A percentile compares a stretch with the other conserved stretches of the same genome.
Conservation (phyloP, 2,888 invertebrate genomes). For the Corbicula japonica region DNA sequence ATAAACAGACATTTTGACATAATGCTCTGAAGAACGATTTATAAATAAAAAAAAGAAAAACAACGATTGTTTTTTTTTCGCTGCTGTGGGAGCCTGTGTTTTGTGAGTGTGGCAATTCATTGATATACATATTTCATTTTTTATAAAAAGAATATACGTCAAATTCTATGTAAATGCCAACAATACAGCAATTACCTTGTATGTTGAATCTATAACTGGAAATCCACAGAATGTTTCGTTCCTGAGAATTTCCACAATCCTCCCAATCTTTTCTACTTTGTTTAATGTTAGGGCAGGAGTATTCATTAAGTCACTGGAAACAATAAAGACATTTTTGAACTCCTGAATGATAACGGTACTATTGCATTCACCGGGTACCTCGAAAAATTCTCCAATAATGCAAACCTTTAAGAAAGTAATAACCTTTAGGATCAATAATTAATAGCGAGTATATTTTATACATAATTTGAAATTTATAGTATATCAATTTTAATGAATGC, state of each 20-base stretch:
- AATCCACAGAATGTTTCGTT: slow-evolving; percentile 96
- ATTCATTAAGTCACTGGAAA: slow-evolving; percentile 92
- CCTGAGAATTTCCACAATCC: slow-evolving; percentile 93
- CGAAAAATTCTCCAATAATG: not conserved
- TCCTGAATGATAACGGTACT: not conserved
- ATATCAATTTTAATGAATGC: too few species aligned
- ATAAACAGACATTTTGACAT: not conserved
- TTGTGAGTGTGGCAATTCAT: too few species aligned
- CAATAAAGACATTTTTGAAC: not conserved
- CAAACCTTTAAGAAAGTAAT: not conserved
- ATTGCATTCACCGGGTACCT: not conserved
- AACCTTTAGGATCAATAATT: not conserved
- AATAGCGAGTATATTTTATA: too few species aligned
- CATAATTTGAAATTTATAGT: too few species aligned
- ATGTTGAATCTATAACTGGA: slow-evolving; percentile 89
- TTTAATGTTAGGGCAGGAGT: slow-evolving; percentile 95
- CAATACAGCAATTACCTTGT: slow-evolving; percentile 55
- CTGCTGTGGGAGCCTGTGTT: too few species aligned
- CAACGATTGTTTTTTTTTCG: not conserved
- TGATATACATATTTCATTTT: too few species aligned
- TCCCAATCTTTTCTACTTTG: slow-evolving; percentile 94
- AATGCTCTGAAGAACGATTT: not conserved
- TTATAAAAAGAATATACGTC: not conserved
- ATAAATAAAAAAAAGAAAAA: not conserved
- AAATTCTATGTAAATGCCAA: not conserved